Evolutionary conservation across 1,140 invertebrate genomes (phyloP), one percentile per base, ranked within the genome.

Genomic region (Spodoptera litura): DNA sequence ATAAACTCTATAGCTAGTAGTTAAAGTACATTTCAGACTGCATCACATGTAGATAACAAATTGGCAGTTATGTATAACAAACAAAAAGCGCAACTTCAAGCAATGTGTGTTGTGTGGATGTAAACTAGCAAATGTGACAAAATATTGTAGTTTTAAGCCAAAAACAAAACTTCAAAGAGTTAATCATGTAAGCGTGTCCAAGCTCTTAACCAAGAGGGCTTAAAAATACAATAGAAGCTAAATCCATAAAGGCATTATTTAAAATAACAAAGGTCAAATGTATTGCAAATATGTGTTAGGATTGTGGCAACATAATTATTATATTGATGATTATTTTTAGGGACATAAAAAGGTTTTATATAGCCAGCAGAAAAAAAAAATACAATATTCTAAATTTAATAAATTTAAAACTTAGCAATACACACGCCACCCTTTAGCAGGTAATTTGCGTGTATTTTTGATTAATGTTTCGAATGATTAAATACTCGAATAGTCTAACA

Each of bases 51-150:
- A 53, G 20, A 44, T 35, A 75, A 38, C 52, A 49, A 61, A 20
- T 61, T 64, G 61, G 62, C 49, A 66, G 62, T 66, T 20, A 75
- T 64, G 20, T 58, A 73, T 31, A 75, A 75, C 73, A 75, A 74
- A 59, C 15, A 74, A 20, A 31, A 75, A 75, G 73, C 73, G 49
- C 20, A 75, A 51, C 49, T 53, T 52, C 49, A 75, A 75, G 73
- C 73, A 75, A 75, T 64, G 73, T 49, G 59, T 70, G 25, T 52
- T 77, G 74, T 81, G 74, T 72, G 80, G 59, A 77, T 81, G 80
- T 78, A 53, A 71, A 81, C 75, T 73, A 78, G 79, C 70, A 73
- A 82, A 61, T 78, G 77, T 78, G 77, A 72, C 10, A 59, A 25
- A 13, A 49, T 59, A 58, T 13, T 73, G 31, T 51, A 49, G 20